A percentile compares a stretch with the other conserved stretches of the same genome.
Evolutionary conservation across 2,113 vertebrate species (phyloP).

Genomic region (Lophius piscatorius): DNA sequence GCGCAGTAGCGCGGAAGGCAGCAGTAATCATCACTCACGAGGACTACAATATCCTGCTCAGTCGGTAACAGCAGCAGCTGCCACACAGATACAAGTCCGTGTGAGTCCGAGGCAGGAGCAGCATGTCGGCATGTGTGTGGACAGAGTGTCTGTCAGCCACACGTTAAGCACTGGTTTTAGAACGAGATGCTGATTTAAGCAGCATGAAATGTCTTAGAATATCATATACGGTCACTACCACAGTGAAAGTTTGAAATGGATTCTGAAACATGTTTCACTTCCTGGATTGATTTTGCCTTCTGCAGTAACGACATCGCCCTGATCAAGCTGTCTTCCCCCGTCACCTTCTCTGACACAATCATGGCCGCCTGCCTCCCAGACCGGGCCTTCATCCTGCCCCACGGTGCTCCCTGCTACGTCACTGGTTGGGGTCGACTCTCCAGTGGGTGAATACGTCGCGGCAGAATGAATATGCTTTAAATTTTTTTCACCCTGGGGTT

Average conservation of each 20-base stretch:
- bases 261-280: background rate
- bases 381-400: conserved; percentile 54
- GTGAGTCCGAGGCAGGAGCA: no score
- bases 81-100: background rate
- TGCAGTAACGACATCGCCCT: conserved; percentile 89
- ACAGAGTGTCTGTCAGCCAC: no score
- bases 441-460: conserved; percentile 76
- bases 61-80: conserved; percentile 41
- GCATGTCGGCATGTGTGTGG: no score
- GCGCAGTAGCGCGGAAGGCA: conserved; percentile 62
- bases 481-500: no score
- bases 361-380: conserved; percentile 81
- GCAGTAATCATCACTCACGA: conserved; percentile 74
- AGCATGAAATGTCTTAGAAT: no score
- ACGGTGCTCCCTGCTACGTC: conserved; percentile 81
- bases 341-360: conserved; percentile 76
- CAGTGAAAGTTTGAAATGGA: no score
- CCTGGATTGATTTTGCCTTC: conserved; percentile 1
- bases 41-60: conserved; percentile 73
- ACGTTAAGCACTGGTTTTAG: no score
- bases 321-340: conserved; percentile 80
- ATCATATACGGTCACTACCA: no score
- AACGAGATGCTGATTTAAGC: no score
- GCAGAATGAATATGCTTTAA: background rate
- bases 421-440: conserved; percentile 88